These are phyloP conservation scores for Actinernus sp. DNA, from an alignment of 92 coral and sea anemone species.

Conservation along the genomic window DNA sequence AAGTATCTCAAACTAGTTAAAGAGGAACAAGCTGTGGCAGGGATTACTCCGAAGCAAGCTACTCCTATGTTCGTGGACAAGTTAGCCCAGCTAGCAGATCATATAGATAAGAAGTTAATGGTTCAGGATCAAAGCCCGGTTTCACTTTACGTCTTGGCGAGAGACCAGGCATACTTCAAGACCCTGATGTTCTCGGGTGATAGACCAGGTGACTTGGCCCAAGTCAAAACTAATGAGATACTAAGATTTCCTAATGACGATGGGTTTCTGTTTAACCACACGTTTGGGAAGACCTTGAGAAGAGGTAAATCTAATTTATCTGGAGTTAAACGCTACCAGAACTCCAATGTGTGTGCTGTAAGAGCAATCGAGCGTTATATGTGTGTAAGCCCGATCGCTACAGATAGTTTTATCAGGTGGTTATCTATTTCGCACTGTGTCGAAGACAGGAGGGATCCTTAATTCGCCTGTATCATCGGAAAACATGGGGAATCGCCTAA, in stretches of 20 bases:
- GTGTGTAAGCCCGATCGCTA: too few relatives aligned
- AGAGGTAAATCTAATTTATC: too few relatives aligned
- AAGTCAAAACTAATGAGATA: constrained; percentile 47
- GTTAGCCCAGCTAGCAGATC: constrained; percentile 25
- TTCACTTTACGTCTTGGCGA: constrained; percentile 20
- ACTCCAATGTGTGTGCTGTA: too few relatives aligned
- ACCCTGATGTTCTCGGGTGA: constrained; percentile 52
- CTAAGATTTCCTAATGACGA: constrained; percentile 52
- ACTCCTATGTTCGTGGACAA: constrained; percentile 59
- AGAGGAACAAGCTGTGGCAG: constrained; percentile 64
- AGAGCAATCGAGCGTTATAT: too few relatives aligned
- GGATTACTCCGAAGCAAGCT: constrained; percentile 52
- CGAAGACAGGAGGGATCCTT: too few relatives aligned
- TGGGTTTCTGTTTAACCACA: too few relatives aligned
- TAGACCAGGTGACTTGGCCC: constrained; percentile 51
- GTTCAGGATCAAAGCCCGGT: constrained; percentile 10
- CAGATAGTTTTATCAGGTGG: too few relatives aligned
- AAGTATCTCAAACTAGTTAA: constrained; percentile 40
- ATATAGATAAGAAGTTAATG: constrained; percentile 26
- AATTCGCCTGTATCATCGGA: too few relatives aligned
- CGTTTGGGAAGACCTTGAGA: too few relatives aligned
- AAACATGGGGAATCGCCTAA: too few relatives aligned
- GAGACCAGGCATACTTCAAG: constrained; percentile 56
- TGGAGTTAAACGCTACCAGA: too few relatives aligned
- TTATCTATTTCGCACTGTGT: too few relatives aligned